Evolutionary conservation across 2,888 invertebrate genomes (phyloP), one percentile per base, ranked within the genome.

Genomic region (Zaprionus lineosus): DNA sequence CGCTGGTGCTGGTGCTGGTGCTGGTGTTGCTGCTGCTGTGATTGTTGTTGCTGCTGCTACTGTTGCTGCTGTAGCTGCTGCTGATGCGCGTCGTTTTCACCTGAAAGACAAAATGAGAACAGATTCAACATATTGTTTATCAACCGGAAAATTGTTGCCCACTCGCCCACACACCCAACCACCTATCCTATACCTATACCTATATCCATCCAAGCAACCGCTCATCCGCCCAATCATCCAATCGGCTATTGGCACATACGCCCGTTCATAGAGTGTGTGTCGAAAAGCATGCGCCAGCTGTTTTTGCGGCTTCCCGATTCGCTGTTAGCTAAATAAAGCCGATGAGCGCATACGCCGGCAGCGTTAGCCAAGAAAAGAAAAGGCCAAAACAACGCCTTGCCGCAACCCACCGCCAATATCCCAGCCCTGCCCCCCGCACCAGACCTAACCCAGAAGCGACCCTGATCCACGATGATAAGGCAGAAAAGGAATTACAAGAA

Each of bases 1-100:
- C 87, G 87, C 82, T 89, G 74, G 84, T 89, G 36, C 7, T 71
- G 39, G 9, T 58, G 53, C 11, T 63, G 33, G 1, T 52, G 26
- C 21, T 72, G 44, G 87, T 89, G 67, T 81, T 26, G 39, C 12
- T 87, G 26, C 75, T 87, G 88, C 86, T 89, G 73, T 83, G 88
- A 29, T 14, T 66, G 46, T 9, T 69, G 51, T 16, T 69, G 56
- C 24, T 53, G 12, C 52, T 72, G 41, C 83, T 88, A 57, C 88
- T 74, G 76, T 89, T 89, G 68, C 85, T 52, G 51, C 44, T 87
- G 76, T 55, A 64, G 63, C 88, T 88, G 87, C 90, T 90, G 79
- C 88, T 90, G 70, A 88, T 86, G 66, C 88, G 89, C 60, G 90
- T 90, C 70, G 89, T 90, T 87, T 91, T 91, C 86, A 92, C 91